Conservation (phyloP, 2,888 invertebrate genomes). For the Hirtodrosophila cameraria region DNA sequence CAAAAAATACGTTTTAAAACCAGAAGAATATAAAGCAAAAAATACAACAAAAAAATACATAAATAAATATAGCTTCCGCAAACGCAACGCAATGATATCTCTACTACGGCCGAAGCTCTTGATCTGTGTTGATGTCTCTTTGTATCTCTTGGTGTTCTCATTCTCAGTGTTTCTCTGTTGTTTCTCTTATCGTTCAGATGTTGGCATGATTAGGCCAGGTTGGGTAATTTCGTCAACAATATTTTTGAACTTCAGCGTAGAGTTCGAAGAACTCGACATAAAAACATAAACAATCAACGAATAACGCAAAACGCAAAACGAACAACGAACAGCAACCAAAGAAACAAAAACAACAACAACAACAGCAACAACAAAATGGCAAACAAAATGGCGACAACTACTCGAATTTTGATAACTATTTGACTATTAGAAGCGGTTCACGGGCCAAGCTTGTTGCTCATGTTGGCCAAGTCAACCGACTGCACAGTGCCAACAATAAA, state of each 20-base stretch:
- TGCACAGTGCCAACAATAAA: conserved; percentile 31
- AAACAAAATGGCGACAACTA: conserved; percentile 42
- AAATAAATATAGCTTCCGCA: conserved; percentile 63
- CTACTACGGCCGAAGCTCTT: conserved; percentile 24
- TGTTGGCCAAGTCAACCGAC: conserved; percentile 57
- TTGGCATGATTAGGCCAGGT: conserved; percentile 47
- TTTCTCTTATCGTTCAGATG: conserved; percentile 47
- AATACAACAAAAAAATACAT: conserved; percentile 8
- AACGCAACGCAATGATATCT: conserved; percentile 49
- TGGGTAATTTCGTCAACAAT: conserved; percentile 46
- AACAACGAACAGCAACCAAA: conserved; percentile 15
- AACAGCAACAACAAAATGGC: conserved; percentile 25
- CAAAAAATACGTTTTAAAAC: conserved; percentile 19
- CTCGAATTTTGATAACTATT: conserved; percentile 27
- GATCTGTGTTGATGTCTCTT: conserved; percentile 18
- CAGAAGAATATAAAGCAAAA: conserved; percentile 8
- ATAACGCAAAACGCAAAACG: conserved; percentile 15
- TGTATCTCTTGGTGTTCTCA: not conserved
- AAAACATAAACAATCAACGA: conserved; percentile 46
- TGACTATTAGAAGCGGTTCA: conserved; percentile 50
- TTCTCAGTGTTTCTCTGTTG: not conserved
- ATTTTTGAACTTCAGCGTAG: conserved; percentile 54
- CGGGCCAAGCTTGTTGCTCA: conserved; percentile 39
- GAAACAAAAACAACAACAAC: conserved; percentile 17
- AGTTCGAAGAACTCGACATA: conserved; percentile 73